A percentile compares a stretch with the other conserved stretches of the same genome.
These are phyloP conservation scores for Byasa hedistus DNA, from an alignment of 2,888 invertebrate species.

Conservation along the genomic window DNA sequence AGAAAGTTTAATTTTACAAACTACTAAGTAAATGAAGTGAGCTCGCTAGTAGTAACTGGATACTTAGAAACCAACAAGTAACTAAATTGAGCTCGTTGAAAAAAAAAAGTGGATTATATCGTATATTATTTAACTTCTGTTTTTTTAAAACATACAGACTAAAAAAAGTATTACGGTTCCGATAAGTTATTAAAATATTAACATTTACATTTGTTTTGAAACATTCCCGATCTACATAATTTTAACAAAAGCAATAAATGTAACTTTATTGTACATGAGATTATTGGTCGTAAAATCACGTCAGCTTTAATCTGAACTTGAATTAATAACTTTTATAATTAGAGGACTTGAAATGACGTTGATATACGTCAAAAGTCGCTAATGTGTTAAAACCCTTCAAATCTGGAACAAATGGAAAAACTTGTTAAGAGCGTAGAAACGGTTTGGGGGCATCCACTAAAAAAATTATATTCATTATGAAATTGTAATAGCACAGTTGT, in stretches of 20 bases:
- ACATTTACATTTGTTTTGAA: too few species aligned
- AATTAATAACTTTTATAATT: neutral
- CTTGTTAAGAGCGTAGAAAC: neutral
- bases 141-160: neutral
- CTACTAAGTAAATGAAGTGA: conserved; percentile 16
- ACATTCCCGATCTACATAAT: too few species aligned
- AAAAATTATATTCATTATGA: too few species aligned
- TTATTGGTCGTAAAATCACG: neutral
- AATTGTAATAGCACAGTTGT: too few species aligned
- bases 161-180: neutral
- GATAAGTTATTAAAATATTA: too few species aligned
- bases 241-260: neutral
- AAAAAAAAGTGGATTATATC: neutral
- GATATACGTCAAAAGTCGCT: neutral
- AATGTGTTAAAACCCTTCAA: neutral
- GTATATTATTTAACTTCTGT: too few species aligned
- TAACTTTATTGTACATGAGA: neutral
- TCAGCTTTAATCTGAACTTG: neutral
- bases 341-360: neutral
- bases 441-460: too few species aligned
- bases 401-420: neutral
- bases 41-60: conserved; percentile 13
- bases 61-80: conserved; percentile 12
- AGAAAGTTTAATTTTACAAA: conserved; percentile 23
- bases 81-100: conserved; percentile 12